Evolutionary conservation across 2,888 invertebrate genomes (phyloP).

Genomic region (Malachius bipustulatus): DNA sequence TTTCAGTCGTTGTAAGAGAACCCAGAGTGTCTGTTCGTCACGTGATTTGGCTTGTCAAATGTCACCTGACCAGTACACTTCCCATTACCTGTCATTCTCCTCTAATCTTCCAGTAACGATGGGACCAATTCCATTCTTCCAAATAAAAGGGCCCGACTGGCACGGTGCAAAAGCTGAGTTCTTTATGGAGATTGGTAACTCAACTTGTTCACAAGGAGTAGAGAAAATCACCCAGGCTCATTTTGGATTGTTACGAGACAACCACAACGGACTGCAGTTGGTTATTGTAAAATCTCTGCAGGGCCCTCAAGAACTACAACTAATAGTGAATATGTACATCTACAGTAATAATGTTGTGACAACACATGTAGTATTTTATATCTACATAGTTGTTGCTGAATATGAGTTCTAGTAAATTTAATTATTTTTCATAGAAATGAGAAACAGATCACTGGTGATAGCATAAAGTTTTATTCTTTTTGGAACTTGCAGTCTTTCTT

Average conservation of each 20-base stretch:
- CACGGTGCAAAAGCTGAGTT: slow-evolving; percentile 61
- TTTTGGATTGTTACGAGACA: slow-evolving; percentile 35
- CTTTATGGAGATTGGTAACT: slow-evolving; percentile 54
- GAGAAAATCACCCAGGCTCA: slow-evolving; percentile 31
- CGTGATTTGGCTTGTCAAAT: slow-evolving; percentile 64
- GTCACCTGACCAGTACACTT: slow-evolving; percentile 77
- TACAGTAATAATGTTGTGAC: slow-evolving; percentile 59
- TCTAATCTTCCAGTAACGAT: slow-evolving; percentile 58
- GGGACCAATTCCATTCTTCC: slow-evolving; percentile 67
- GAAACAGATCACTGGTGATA: no score
- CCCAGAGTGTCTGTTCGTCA: slow-evolving; percentile 55
- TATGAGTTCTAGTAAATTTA: slow-evolving; percentile 55
- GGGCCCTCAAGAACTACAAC: slow-evolving; percentile 84
- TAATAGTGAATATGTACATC: slow-evolving; percentile 78
- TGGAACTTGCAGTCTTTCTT: no score
- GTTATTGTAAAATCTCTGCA: slow-evolving; percentile 58
- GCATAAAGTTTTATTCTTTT: no score
- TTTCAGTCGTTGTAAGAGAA: slow-evolving; percentile 69
- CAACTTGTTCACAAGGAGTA: slow-evolving; percentile 50
- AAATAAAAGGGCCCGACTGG: slow-evolving; percentile 72
- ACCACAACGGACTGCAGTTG: slow-evolving; percentile 61
- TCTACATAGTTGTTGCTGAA: slow-evolving; percentile 76
- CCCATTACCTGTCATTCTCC: slow-evolving; percentile 87
- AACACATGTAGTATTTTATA: slow-evolving; percentile 74
- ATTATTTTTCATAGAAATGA: no score